Evolutionary conservation across 1,140 invertebrate genomes (phyloP), one percentile per base, ranked within the genome.

Genomic region (Papilio aristodemus): DNA sequence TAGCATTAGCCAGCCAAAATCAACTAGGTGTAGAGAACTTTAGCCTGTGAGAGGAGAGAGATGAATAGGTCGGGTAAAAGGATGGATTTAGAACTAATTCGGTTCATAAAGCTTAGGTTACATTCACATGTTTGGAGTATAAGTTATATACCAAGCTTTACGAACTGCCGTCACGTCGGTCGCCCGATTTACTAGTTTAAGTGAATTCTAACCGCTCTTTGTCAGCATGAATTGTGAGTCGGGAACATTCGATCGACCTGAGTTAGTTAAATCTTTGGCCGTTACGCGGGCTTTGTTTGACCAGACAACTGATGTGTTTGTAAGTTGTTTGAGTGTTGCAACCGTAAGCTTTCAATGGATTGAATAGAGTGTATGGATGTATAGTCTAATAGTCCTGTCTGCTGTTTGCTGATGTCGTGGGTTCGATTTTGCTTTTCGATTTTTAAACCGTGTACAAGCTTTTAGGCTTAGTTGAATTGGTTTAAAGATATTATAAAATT

Each of bases 141-240:
- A 9, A 14, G 9, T 50, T 22, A 11, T 11, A 32, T 6, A 13
- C n/a, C n/a, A 17, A 19, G 19, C 63, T 41, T 32, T 36, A 50
- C 63, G 39, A 46, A 66, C 11, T 46, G 17, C 32, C 19, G 25
- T 22, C 62, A 38, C 41, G 22, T 66, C 25, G 41, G 43, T 66
- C 41, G 17, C 41, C 50, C 36, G 63, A 66, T 66, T 66, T 25
- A 66, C 63, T 66, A 66, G 63, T 66, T 66, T 50, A 66, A 66
- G 63, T 66, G 63, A 66, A 66, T 66, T 66, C 27, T 13, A 36
- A 46, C 41, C 63, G 63, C 75, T 77, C 77, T 77, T 75, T 71
- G 70, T 68, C 67, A 77, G 72, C 66, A 75, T 79, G 74, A 77
- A 77, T 79, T 77, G 77, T 74, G 75, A 75, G 72, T 71, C 38